Base-by-base conservation (phyloP, 2,113 vertebrate species). In the Hucho hucho region DNA sequence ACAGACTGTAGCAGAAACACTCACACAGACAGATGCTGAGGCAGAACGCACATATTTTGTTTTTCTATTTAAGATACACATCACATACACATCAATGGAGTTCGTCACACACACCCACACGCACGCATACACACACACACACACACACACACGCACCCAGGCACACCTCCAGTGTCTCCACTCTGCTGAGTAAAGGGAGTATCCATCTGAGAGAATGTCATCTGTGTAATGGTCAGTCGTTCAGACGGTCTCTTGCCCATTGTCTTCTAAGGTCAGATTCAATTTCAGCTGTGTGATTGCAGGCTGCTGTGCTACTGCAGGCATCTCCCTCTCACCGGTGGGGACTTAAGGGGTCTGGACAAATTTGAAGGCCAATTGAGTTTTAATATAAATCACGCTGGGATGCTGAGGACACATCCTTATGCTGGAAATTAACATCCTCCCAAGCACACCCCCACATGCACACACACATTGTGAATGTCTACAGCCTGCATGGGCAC, bases 281-380 rank as follows among this genome's bases (percentile, higher is more conserved):
- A 91, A 91, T 93, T 92, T 90, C 90, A 83, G 78, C 85, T 79
- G 86, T 89, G 82, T 84, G 86, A 87, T 81, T 84, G 75, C 74
- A 80, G 78, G 80, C 81, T 71, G 77, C 76, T 80, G 77, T 74
- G 79, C 84, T 83, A 90, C 89, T 91, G 87, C 86, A 78, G 79
- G 83, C 83, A 88, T 86, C 81, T 79, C 84, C 73, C 75, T 87
- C 83, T 83, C 78, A 53, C 84, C 74, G 70, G 82, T 84, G 71
- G 77, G 84, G 86, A 89, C 91, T 90, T 90, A 82, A 84, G 90
- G 89, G 86, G 90, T 90, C 90, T 81, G 80, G 87, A 77, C 86
- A 90, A 91, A 93, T 93, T 91, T 93, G 87, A 93, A 90, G 91
- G 91, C 88, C 91, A 93, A 93, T 93, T 93, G 89, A 92, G 87